Base-by-base conservation (phyloP, 2,888 invertebrate species). In the Julus scandinavius region DNA sequence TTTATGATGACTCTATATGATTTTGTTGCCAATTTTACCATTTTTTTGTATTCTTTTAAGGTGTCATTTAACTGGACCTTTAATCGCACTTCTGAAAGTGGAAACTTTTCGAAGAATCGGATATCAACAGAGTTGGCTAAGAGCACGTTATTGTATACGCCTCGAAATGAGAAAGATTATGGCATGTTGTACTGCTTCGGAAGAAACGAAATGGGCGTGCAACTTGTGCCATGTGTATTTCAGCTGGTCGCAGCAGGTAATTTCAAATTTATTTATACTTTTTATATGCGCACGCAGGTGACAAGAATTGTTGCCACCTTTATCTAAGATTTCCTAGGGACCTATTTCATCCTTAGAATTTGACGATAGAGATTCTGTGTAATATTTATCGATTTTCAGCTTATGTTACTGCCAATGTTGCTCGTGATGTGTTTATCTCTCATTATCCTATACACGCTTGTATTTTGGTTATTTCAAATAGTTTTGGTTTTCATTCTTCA, bases 61-160 rank as follows among this genome's bases (percentile, higher is more conserved):
- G 96, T 96, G 91, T 95, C 95, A 91, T 98, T 97, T 93, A 95
- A 96, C 91, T 97, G 97, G 97, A 97, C 97, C 93, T 97, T 97
- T 94, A 97, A 97, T 94, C 97, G 97, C 93, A 97, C 97, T 15
- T 97, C 97, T 4, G 97, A 97, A 93, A 96, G 96, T 87, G 93
- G 96, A 90, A 96, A 97, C 93, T 96, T 97, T 89, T 88, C 88
- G 45, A 89, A 85, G 87, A 89, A 88, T 80, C 87, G 87, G 87
- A 72, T 87, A 72, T 54, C 88, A 4, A 85, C 87, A 13, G 90
- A 90, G 85, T 88, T 88, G 13, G 89, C 89, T 58, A 88, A 88
- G 17, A 90, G 90, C 87, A 90, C 89, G 11, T 90, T 90, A 17
- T 90, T 90, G 9, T 91, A 91, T 87, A 90, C 90, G 17, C 91